phyloP scores from a whole-genome alignment of 2,797 vertebrate genomes.

The Lacerta agilis region DNA sequence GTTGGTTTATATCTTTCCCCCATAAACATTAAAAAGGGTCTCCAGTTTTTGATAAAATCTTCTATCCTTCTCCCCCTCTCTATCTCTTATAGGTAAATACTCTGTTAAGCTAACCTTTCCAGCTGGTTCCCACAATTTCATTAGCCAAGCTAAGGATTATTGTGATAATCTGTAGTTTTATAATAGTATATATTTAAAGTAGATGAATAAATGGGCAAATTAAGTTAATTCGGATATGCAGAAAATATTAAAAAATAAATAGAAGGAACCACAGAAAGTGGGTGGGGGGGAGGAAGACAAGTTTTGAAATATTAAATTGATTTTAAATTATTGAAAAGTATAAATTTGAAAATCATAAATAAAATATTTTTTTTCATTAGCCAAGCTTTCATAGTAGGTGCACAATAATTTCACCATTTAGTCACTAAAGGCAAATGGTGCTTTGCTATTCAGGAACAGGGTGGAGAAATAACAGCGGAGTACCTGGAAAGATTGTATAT shows the following conservation, averaged over 20 bases:
- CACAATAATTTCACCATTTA: neutral
- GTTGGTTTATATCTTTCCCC: neutral
- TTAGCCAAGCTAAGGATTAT: neutral
- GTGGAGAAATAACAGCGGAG: conserved; percentile 80
- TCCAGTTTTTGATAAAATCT: neutral
- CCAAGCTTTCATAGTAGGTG: neutral
- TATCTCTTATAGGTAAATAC: neutral
- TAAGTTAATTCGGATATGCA: no score
- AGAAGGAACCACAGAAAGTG: no score
- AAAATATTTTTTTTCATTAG: neutral
- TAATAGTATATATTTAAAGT: no score
- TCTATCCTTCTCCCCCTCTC: neutral
- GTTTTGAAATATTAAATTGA: no score
- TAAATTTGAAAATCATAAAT: no score
- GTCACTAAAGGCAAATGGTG: neutral
- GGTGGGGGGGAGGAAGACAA: no score
- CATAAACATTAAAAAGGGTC: neutral
- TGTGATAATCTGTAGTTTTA: no score
- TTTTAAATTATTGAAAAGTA: no score
- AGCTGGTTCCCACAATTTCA: neutral
- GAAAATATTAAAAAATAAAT: no score
- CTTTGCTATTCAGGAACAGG: conserved; percentile 83
- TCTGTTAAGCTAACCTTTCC: neutral
- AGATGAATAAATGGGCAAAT: no score
- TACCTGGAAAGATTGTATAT: conserved; percentile 89